A percentile compares a stretch with the other conserved stretches of the same genome.
These are phyloP conservation scores for Rhabdomys pumilio DNA, from an alignment of 2,797 vertebrate genomes.

Conservation along the genomic window DNA sequence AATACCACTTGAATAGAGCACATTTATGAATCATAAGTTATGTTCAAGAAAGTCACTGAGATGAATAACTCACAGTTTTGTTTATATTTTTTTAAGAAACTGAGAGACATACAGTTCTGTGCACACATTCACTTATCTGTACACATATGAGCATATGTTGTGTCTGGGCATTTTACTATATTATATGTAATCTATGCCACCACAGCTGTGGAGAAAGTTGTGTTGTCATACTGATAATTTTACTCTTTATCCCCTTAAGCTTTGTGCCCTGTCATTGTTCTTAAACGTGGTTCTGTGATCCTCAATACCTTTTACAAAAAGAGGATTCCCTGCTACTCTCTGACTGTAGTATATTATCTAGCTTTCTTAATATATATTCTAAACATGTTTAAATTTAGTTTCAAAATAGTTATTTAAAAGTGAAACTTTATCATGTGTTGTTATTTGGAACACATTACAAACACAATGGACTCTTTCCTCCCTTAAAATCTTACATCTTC, in stretches of 20 bases:
- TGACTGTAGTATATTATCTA: background rate
- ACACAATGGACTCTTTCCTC: background rate
- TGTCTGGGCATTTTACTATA: background rate
- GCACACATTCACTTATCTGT: background rate
- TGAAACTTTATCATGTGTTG: background rate
- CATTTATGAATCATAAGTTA: too few species aligned
- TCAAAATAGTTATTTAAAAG: background rate
- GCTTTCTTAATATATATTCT: background rate
- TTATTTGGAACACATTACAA: constrained; percentile 20
- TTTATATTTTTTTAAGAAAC: background rate
- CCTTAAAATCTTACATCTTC: background rate
- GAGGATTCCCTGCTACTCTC: fast-evolving
- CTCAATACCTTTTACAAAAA: background rate
- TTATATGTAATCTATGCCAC: background rate
- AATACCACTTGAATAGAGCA: background rate
- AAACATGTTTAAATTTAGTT: constrained; percentile 21
- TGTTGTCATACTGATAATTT: background rate
- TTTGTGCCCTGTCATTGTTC: background rate
- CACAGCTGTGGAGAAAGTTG: background rate
- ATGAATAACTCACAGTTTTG: background rate
- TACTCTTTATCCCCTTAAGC: background rate
- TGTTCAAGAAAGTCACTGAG: background rate
- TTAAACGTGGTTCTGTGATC: background rate
- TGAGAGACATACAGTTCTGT: background rate
- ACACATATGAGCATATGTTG: too few species aligned